Evolutionary conservation across 2,113 vertebrate genomes (phyloP).

Genomic region (Chinchilla lanigera): DNA sequence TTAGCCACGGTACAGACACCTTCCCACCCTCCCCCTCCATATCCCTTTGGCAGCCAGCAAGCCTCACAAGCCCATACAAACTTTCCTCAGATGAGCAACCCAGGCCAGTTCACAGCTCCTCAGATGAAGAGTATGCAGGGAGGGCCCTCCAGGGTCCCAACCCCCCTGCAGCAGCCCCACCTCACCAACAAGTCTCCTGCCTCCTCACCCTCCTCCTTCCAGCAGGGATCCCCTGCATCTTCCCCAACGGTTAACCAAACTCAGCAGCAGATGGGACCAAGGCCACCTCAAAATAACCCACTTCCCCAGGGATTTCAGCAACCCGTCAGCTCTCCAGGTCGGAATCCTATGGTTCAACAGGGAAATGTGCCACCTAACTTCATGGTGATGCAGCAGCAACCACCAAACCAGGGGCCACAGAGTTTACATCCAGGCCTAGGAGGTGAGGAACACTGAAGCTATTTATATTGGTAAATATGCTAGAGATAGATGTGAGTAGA

Average conservation of each 20-base stretch:
- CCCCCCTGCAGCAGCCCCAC: slow-evolving; percentile 94
- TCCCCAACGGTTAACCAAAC: slow-evolving; percentile 96
- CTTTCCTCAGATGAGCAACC: slow-evolving; percentile 89
- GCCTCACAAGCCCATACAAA: slow-evolving; percentile 93
- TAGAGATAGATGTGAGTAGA: slow-evolving; percentile 65
- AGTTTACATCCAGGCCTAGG: slow-evolving; percentile 93
- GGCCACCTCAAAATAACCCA: slow-evolving; percentile 90
- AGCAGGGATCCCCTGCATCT: slow-evolving; percentile 97
- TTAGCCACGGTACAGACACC: slow-evolving; percentile 96
- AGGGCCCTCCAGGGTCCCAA: slow-evolving; percentile 92
- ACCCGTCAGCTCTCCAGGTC: slow-evolving; percentile 95
- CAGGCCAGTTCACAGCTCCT: slow-evolving; percentile 95
- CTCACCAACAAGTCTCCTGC: slow-evolving; percentile 97
- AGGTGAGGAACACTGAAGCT: slow-evolving; percentile 87
- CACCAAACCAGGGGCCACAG: slow-evolving; percentile 91
- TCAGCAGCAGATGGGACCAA: slow-evolving; percentile 93
- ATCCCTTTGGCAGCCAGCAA: slow-evolving; percentile 99
- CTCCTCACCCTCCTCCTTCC: slow-evolving; percentile 98
- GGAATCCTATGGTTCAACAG: slow-evolving; percentile 94
- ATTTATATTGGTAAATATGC: slow-evolving; percentile 72
- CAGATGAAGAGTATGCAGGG: slow-evolving; percentile 95
- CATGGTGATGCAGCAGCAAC: slow-evolving; percentile 97
- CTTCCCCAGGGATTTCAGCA: slow-evolving; percentile 97
- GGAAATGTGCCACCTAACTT: slow-evolving; percentile 95
- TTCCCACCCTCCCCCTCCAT: slow-evolving; percentile 97